These are phyloP conservation scores for Lordiphosa mommai DNA, from an alignment of 1,140 invertebrate species.

Conservation along the genomic window DNA sequence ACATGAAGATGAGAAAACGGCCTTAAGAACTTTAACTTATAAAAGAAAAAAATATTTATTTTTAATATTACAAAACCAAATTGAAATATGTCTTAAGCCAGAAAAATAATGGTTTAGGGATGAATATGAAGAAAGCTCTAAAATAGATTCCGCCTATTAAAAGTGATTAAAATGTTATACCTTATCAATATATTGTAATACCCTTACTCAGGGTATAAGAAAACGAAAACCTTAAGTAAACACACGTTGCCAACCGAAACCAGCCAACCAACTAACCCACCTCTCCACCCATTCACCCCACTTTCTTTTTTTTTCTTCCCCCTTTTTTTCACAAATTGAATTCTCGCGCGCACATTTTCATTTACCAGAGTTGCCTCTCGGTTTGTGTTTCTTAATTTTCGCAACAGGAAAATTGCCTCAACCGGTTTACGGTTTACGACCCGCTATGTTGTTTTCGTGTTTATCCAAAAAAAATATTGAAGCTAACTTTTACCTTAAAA, in stretches of 20 bases:
- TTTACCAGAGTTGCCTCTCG: conserved; percentile 27
- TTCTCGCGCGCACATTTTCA: conserved; percentile 61
- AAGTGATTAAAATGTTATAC: too few species aligned
- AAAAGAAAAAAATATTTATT: too few species aligned
- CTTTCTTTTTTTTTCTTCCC: conserved; percentile 38
- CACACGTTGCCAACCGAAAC: conserved; percentile 42
- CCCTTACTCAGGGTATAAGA: too few species aligned
- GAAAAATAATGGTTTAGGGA: too few species aligned
- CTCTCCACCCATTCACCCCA: neutral
- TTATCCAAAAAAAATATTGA: neutral
- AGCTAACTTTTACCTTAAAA: conserved; percentile 29
- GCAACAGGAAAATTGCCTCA: conserved; percentile 72
- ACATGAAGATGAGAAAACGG: too few species aligned
- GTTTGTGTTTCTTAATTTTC: conserved; percentile 69
- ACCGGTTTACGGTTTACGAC: conserved; percentile 43
- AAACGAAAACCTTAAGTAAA: conserved; percentile 62
- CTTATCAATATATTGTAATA: too few species aligned
- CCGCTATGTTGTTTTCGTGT: conserved; percentile 10
- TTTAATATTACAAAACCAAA: too few species aligned
- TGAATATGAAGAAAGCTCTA: too few species aligned
- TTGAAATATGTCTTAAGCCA: too few species aligned
- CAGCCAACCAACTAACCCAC: conserved; percentile 8
- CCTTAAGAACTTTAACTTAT: too few species aligned
- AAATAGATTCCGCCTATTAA: too few species aligned
- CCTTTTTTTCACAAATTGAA: conserved; percentile 73